phyloP scores from a whole-genome alignment of 2,113 vertebrate species.

The Ginglymostoma cirratum region DNA sequence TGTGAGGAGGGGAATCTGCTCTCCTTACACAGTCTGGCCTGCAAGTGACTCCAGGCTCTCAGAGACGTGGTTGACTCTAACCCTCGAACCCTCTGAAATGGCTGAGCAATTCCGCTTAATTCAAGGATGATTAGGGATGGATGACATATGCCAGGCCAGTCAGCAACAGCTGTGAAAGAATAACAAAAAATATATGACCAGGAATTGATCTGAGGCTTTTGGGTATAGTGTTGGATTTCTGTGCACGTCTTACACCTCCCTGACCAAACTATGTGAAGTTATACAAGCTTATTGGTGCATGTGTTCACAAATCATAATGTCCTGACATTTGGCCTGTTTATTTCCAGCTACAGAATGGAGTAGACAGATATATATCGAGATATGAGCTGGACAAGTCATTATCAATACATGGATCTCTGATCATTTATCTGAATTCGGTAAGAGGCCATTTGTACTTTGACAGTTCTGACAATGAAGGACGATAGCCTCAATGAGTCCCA shows the following conservation, averaged over 20 bases:
- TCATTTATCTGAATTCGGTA: constrained; percentile 78
- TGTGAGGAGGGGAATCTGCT: too few species aligned
- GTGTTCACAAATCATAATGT: neutral
- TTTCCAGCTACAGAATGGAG: constrained; percentile 55
- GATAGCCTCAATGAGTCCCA: too few species aligned
- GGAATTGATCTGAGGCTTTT: neutral
- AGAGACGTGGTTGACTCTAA: too few species aligned
- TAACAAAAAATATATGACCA: neutral
- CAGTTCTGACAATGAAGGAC: neutral
- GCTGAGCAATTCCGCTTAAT: too few species aligned
- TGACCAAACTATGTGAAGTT: neutral
- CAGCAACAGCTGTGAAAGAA: too few species aligned
- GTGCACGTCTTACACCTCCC: too few species aligned
- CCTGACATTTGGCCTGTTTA: neutral
- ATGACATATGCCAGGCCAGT: too few species aligned
- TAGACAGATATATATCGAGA: constrained; percentile 61
- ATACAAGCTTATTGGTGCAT: neutral
- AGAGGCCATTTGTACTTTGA: neutral
- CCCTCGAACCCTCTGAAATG: too few species aligned
- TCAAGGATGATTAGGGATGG: too few species aligned
- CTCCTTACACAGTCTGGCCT: too few species aligned
- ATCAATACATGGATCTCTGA: constrained; percentile 62
- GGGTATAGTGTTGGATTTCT: neutral
- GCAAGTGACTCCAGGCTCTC: too few species aligned
- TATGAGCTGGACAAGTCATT: constrained; percentile 57